Base-by-base conservation (phyloP, 2,888 invertebrate genomes). In the Ormyrus thymus region DNA sequence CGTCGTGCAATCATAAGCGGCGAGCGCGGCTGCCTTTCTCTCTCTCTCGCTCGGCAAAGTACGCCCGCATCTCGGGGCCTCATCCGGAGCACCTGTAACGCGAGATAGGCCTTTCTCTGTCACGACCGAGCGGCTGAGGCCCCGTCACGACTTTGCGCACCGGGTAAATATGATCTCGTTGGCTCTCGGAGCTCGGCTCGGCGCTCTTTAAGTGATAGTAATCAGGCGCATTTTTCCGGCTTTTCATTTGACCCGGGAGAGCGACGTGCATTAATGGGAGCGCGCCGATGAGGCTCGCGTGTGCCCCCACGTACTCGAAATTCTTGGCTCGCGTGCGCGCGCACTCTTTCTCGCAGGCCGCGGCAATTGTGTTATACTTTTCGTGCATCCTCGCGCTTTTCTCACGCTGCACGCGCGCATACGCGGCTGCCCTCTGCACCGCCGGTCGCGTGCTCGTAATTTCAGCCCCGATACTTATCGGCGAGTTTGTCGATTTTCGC, bases 81-180 rank as follows among this genome's bases (percentile, higher is more conserved):
- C 68, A 71, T 65, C 71, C 75, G 69, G 74, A 81, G 76, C 80
- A 82, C 80, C 80, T 82, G 81, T 76, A 76, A 72, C 65, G 70
- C 72, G 73, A 79, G 70, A 79, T 76, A 74, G 70, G 61, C 78
- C 78, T 79, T 76, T 78, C 77, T 76, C 78, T 80, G 78, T 81
- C 81, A 81, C 79, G 80, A 79, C 80, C n/a, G 29, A 29, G 45
- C 9, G 76, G 78, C 79, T 71, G 61, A 71, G 74, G 64, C 76
- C 61, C 59, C 75, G 71, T 78, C 66, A 79, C 74, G 79, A 79
- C 77, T 76, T 65, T 58, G 71, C 66, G 70, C 79, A 43, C 59
- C 70, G 51, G 56, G 50, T 70, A 81, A 76, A 78, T 81, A 78
- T 73, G 69, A 80, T 77, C 80, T 76, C 70, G 68, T 76, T 72